phyloP scores from a whole-genome alignment of 2,113 vertebrate species.

The Electrona antarctica region DNA sequence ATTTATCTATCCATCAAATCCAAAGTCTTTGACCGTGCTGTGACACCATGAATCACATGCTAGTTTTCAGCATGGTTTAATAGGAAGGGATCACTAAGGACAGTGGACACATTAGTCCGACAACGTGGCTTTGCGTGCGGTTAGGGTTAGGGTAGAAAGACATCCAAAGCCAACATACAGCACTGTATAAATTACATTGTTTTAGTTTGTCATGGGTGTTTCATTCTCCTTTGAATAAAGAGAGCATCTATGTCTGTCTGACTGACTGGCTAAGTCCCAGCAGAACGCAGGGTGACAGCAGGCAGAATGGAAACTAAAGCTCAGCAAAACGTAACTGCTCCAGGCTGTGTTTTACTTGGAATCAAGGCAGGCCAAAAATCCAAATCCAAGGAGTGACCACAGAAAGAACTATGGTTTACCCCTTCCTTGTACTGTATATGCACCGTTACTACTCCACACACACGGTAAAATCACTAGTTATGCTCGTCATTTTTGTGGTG shows the following conservation, averaged over 20 bases:
- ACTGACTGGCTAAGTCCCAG: not conserved
- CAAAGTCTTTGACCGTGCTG: not conserved
- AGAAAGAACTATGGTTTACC: not conserved
- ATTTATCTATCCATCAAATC: not conserved
- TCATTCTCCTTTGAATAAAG: not conserved
- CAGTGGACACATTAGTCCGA: too few species aligned
- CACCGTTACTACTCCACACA: too few species aligned
- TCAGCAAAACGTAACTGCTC: not conserved
- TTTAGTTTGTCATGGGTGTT: not conserved
- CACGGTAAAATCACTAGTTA: too few species aligned
- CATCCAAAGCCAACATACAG: not conserved
- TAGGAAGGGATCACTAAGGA: too few species aligned
- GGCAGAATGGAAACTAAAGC: not conserved
- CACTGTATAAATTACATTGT: not conserved
- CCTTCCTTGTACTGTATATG: not conserved
- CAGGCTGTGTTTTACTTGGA: constrained; percentile 14
- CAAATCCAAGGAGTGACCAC: not conserved
- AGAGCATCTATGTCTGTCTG: constrained; percentile 1
- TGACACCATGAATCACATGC: not conserved
- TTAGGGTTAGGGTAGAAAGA: not conserved
- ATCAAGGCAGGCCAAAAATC: not conserved
- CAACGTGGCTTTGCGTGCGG: too few species aligned
- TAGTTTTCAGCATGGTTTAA: not conserved
- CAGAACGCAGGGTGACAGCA: not conserved
- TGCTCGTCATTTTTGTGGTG: too few species aligned